Evolutionary conservation across 1,140 invertebrate genomes (phyloP).

Genomic region (Littorina saxatilis): DNA sequence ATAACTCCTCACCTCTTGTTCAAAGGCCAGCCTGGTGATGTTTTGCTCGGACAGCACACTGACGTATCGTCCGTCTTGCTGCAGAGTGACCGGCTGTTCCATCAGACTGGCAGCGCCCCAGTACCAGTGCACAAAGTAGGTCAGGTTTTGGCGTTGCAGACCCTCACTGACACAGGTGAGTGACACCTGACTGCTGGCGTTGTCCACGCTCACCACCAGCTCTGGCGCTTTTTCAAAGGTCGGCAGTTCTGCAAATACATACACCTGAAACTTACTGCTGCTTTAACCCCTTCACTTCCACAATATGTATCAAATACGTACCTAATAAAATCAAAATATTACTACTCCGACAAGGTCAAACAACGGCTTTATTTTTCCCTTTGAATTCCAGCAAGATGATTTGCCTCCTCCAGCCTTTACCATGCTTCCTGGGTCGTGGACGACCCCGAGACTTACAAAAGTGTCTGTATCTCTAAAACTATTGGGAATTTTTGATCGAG

Average conservation of each 20-base stretch:
- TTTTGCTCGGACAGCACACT: slow-evolving; percentile 24
- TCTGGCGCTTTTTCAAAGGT: slow-evolving; percentile 44
- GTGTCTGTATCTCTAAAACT: no score
- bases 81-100: background rate
- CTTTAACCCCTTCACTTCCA: no score
- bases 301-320: no score
- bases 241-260: slow-evolving; percentile 52
- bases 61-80: background rate
- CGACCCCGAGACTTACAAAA: no score
- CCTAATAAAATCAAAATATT: no score
- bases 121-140: slow-evolving; percentile 50
- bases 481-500: no score
- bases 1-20: background rate
- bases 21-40: slow-evolving; percentile 37
- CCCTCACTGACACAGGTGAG: slow-evolving; percentile 47
- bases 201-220: slow-evolving; percentile 37
- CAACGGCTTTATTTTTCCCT: no score
- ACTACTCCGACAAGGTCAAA: no score
- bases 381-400: no score
- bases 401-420: no score
- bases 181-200: slow-evolving; percentile 14
- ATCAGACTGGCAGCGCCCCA: slow-evolving; percentile 17
- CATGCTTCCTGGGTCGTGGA: no score
- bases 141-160: slow-evolving; percentile 35
- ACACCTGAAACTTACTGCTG: no score